Conservation (phyloP, 2,797 vertebrate species). For the Huso huso region DNA sequence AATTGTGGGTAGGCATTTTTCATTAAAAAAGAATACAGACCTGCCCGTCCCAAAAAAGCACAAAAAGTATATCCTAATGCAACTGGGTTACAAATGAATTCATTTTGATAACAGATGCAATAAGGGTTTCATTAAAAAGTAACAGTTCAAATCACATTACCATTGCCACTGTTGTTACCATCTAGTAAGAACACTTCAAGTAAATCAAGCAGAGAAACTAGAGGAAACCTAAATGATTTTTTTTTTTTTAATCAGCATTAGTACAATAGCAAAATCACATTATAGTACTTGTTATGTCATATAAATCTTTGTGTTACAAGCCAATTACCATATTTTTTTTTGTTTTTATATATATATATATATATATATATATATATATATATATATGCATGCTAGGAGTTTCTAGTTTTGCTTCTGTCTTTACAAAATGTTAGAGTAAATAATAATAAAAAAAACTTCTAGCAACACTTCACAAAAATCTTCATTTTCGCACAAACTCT, state of each 20-base stretch:
- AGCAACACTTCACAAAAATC: slow-evolving; percentile 68
- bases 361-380: slow-evolving; percentile 19
- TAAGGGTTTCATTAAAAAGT: slow-evolving; percentile 57
- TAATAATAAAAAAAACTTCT: slow-evolving; percentile 38
- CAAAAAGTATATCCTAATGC: slow-evolving; percentile 39
- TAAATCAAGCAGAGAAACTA: slow-evolving; percentile 52
- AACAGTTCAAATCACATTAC: not conserved
- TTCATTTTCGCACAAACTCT: slow-evolving; percentile 47
- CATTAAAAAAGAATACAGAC: no score
- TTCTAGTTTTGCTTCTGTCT: slow-evolving; percentile 59
- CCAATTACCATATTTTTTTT: slow-evolving; percentile 33
- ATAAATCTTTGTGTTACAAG: slow-evolving; percentile 52
- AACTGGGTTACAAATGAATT: slow-evolving; percentile 45
- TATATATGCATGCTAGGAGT: slow-evolving; percentile 57
- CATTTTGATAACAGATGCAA: slow-evolving; percentile 62
- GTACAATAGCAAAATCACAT: slow-evolving; percentile 62
- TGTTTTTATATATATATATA: no score
- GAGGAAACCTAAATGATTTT: slow-evolving; percentile 44
- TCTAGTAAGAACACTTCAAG: slow-evolving; percentile 42
- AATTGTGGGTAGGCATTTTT: no score
- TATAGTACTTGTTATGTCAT: slow-evolving; percentile 54
- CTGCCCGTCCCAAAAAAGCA: no score
- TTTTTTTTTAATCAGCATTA: slow-evolving; percentile 51
- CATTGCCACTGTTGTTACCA: not conserved
- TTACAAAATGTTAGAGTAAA: slow-evolving; percentile 66